phyloP scores from a whole-genome alignment of 2,888 invertebrate genomes.

The Malacosoma neustria region DNA sequence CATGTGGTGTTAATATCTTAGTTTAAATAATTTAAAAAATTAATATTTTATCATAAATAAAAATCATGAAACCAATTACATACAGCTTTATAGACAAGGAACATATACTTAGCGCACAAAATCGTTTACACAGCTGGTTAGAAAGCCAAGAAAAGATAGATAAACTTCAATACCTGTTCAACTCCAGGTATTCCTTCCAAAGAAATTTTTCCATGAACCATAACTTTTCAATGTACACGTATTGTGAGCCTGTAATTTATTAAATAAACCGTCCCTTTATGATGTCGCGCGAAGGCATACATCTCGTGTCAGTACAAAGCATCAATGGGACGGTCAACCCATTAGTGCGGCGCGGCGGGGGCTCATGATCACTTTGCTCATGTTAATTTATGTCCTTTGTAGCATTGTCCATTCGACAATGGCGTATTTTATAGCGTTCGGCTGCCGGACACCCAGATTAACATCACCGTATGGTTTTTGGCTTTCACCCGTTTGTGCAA shows the following conservation, averaged over 20 bases:
- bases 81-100: no score
- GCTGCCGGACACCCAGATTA: constrained; percentile 72
- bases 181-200: not conserved
- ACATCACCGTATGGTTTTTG: constrained; percentile 59
- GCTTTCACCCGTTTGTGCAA: constrained; percentile 71
- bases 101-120: no score
- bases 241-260: constrained; percentile 17
- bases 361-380: constrained; percentile 70
- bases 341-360: constrained; percentile 60
- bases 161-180: not conserved
- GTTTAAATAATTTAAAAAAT: no score
- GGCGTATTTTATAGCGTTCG: constrained; percentile 58
- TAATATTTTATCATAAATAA: no score
- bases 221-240: constrained; percentile 2
- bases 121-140: not conserved
- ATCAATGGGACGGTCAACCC: constrained; percentile 51
- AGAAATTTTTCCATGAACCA: not conserved
- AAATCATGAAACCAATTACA: no score
- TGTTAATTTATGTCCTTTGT: constrained; percentile 74
- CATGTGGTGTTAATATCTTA: no score
- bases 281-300: constrained; percentile 11
- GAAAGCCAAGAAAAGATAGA: not conserved
- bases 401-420: constrained; percentile 56
- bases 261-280: constrained; percentile 22
- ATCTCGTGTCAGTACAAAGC: constrained; percentile 17